A percentile compares a stretch with the other conserved stretches of the same genome.
These are phyloP conservation scores for Dasyurus viverrinus DNA, from an alignment of 2,113 vertebrate species.

Conservation along the genomic window DNA sequence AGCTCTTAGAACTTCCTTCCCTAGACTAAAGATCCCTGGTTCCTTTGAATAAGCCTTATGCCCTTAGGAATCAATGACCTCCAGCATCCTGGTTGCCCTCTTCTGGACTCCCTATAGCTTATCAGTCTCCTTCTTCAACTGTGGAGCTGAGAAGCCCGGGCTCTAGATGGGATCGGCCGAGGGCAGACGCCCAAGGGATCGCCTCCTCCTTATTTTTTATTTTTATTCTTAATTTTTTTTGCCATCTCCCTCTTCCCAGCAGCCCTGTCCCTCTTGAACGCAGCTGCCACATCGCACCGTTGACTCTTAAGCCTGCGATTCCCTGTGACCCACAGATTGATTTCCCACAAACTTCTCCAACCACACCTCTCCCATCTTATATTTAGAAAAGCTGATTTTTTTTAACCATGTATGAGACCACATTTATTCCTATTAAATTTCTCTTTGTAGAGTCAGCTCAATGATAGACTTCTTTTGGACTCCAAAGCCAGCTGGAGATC, in stretches of 20 bases:
- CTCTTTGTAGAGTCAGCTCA: neutral
- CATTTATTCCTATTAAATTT: too few relatives aligned
- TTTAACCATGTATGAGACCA: neutral
- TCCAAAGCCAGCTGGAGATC: neutral
- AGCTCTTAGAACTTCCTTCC: neutral
- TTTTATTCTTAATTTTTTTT: too few relatives aligned
- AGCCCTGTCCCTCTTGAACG: neutral
- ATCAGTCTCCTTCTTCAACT: neutral
- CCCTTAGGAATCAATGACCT: neutral
- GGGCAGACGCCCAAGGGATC: neutral
- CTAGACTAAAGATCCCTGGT: neutral
- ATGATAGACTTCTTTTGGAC: neutral
- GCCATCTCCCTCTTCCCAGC: neutral
- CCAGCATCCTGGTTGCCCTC: neutral
- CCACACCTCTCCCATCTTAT: neutral
- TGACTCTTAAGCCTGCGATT: neutral
- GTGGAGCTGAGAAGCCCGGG: neutral
- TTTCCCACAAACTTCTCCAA: neutral
- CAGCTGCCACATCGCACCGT: neutral
- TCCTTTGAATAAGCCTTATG: neutral
- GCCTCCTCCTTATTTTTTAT: too few relatives aligned
- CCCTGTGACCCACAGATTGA: neutral
- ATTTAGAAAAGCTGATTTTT: neutral
- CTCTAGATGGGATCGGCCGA: neutral
- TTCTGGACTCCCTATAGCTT: too few relatives aligned